Evolutionary conservation across 2,797 vertebrate species (phyloP), one percentile per base, ranked within the genome.

Genomic region (Enteromius trimaculatus): DNA sequence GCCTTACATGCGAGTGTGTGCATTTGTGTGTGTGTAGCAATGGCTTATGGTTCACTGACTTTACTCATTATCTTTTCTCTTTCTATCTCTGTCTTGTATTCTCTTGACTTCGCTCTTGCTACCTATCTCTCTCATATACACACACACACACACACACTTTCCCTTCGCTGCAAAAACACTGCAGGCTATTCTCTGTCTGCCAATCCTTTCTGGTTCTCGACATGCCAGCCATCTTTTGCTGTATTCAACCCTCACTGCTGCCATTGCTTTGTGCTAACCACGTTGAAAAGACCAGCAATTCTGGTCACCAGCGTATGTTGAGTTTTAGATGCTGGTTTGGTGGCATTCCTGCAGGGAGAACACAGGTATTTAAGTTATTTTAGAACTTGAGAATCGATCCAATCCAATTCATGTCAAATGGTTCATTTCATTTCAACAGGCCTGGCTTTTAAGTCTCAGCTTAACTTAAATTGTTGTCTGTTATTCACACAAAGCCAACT

Each of bases 31-130:
- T 86, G 88, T 78, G 85, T 80, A 76, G 60, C 64, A 53, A 19
- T 85, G 89, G 82, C 79, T 76, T 90, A 84, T 90, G 90, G 90
- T 86, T 93, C 88, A 88, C 84, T 88, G 88, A 86, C 89, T 92
- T 86, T 82, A 87, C 91, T 92, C 86, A 89, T 94, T 92, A 92
- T 89, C 86, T 87, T 83, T 80, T 83, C 74, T 72, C 79, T 81
- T 77, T 74, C 72, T 44, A 26, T 62, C 49, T 66, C 72, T 21
- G 82, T 84, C 79, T 76, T 69, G 83, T 44, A 79, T 85, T 84
- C 62, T 71, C 51, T 70, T 76, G 49, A 17, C 70, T 47, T 82
- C 42, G 29, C 81, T 60, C 23, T 31, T 64, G 23, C 68, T 68
- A n/a, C 51, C 60, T 64, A 42, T 79, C 76, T 81, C 62, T 66